A percentile compares a stretch with the other conserved stretches of the same genome.
These are phyloP conservation scores for Hydropsyche betteni DNA, from an alignment of 2,888 invertebrate species.

Conservation along the genomic window DNA sequence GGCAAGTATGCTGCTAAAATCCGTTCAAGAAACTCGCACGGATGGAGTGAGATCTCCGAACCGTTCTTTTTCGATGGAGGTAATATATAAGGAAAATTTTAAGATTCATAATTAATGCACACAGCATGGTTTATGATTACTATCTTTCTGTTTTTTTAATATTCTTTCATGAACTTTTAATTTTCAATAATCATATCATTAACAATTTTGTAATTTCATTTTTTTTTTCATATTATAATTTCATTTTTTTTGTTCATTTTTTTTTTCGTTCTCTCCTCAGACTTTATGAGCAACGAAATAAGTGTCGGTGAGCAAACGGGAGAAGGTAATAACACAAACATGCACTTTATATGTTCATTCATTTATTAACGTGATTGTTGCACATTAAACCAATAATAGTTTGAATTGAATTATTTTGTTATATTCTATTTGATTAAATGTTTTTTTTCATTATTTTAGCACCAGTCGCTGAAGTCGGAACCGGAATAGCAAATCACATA, in stretches of 20 bases:
- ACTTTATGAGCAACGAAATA: slow-evolving; percentile 48
- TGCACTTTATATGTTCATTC: neutral
- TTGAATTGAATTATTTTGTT: neutral
- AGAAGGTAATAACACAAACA: slow-evolving; percentile 43
- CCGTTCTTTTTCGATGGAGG: slow-evolving; percentile 58
- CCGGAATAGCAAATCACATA: slow-evolving; percentile 21
- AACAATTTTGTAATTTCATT: neutral
- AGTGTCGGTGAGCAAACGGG: slow-evolving; percentile 39
- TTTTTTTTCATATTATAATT: slow-evolving; percentile 23
- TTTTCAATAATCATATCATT: neutral
- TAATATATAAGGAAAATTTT: slow-evolving; percentile 52
- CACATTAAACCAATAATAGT: no score
- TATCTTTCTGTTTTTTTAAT: neutral
- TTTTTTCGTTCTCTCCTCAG: slow-evolving; percentile 45
- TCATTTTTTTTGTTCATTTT: slow-evolving; percentile 37
- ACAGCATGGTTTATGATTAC: no score
- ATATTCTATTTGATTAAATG: neutral
- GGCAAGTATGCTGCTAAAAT: slow-evolving; percentile 61
- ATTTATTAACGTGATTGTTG: neutral
- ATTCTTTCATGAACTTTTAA: neutral
- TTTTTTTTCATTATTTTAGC: slow-evolving; percentile 40
- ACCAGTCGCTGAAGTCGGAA: slow-evolving; percentile 40
- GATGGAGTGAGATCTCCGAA: slow-evolving; percentile 61
- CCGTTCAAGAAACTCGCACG: slow-evolving; percentile 59
- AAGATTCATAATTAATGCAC: neutral